These are phyloP conservation scores for Tapera naevia DNA, from an alignment of 2,797 vertebrate genomes.

Conservation along the genomic window DNA sequence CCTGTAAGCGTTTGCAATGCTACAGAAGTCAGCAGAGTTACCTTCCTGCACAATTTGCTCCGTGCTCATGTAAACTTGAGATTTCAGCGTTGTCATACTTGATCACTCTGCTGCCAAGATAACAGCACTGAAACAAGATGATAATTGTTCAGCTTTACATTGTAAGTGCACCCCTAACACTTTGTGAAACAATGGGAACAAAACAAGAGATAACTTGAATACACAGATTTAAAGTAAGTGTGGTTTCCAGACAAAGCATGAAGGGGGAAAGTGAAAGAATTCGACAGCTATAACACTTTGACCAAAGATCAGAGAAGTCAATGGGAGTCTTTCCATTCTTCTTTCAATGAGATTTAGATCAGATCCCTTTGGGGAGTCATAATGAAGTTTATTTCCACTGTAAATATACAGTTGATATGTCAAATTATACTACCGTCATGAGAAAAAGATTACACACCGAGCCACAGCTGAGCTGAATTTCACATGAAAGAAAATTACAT, in stretches of 20 bases:
- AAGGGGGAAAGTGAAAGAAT: background rate
- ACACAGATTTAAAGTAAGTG: background rate
- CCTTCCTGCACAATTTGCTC: background rate
- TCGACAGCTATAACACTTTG: background rate
- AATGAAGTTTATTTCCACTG: constrained; percentile 56
- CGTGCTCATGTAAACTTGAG: background rate
- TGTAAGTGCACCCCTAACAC: background rate
- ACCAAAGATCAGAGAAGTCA: constrained; percentile 51
- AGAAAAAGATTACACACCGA: constrained; percentile 45
- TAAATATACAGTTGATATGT: constrained; percentile 51
- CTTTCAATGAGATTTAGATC: constrained; percentile 49
- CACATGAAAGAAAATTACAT: constrained; percentile 45
- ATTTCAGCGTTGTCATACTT: background rate
- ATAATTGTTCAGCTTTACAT: background rate
- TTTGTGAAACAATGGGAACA: background rate
- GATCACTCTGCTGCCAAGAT: background rate
- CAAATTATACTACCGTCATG: constrained; percentile 50
- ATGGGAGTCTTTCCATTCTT: constrained; percentile 38
- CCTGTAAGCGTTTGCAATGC: background rate
- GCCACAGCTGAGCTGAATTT: constrained; percentile 46
- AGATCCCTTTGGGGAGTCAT: constrained; percentile 38
- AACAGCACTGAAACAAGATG: background rate
- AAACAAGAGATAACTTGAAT: background rate
- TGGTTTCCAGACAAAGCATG: background rate
- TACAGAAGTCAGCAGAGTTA: background rate